These are phyloP conservation scores for Phaenicophaeus curvirostris DNA, from an alignment of 2,797 vertebrate genomes.

Conservation along the genomic window DNA sequence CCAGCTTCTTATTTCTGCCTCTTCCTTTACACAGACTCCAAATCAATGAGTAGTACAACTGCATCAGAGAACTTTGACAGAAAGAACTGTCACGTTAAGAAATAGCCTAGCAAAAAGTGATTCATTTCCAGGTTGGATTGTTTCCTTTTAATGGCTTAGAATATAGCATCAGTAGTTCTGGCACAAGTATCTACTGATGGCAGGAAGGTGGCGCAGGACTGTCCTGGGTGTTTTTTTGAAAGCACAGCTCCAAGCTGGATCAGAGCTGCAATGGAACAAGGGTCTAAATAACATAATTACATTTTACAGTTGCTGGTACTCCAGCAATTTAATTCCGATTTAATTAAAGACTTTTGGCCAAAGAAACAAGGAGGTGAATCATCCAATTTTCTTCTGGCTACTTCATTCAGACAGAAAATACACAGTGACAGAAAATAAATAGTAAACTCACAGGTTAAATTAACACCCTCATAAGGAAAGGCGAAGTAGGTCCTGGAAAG, in stretches of 20 bases:
- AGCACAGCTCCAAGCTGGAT: neutral
- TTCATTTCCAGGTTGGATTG: neutral
- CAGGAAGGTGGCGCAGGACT: neutral
- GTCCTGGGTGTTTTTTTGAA: neutral
- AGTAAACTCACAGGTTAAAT: neutral
- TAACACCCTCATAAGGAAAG: neutral
- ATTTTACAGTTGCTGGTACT: slow-evolving; percentile 33
- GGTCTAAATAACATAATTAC: neutral
- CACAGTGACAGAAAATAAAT: neutral
- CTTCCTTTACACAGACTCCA: neutral
- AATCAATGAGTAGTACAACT: neutral
- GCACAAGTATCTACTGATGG: neutral
- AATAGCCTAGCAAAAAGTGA: neutral
- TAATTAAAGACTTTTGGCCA: slow-evolving; percentile 56
- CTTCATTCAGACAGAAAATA: slow-evolving; percentile 38
- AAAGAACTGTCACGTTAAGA: neutral
- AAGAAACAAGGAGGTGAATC: slow-evolving; percentile 18
- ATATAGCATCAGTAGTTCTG: fast-evolving
- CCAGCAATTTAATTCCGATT: slow-evolving; percentile 50
- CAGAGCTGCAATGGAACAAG: neutral
- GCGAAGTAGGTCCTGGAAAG: neutral
- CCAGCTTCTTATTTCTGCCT: neutral
- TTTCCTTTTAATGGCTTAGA: neutral
- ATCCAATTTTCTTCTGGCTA: slow-evolving; percentile 35
- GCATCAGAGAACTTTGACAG: neutral